These are phyloP conservation scores for Eulithis prunata DNA, from an alignment of 2,888 invertebrate genomes.

Conservation along the genomic window DNA sequence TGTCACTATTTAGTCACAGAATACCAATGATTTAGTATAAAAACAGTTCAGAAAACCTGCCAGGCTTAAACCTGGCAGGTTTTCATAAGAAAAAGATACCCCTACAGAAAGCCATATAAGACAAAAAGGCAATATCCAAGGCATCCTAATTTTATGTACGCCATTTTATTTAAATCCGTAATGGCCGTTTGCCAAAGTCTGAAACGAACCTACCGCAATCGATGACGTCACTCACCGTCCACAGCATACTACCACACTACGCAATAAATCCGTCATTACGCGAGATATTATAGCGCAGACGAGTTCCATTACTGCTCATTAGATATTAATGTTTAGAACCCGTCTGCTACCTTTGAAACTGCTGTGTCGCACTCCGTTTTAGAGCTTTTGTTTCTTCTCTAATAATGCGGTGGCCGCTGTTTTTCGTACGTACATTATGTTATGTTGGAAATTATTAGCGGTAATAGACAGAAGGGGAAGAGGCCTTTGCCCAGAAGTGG, in stretches of 20 bases:
- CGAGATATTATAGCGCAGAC: constrained; percentile 39
- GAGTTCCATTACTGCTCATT: constrained; percentile 71
- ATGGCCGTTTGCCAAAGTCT: background rate
- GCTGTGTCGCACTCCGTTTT: constrained; percentile 3
- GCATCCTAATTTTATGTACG: no score
- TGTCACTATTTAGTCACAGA: no score
- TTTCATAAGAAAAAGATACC: no score
- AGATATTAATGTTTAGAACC: constrained; percentile 59
- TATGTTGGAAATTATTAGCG: no score
- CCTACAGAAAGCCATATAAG: no score
- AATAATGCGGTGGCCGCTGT: background rate
- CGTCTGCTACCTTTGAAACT: constrained; percentile 20
- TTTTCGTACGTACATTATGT: background rate
- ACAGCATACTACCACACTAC: constrained; percentile 13
- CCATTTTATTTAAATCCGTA: background rate
- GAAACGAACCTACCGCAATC: constrained; percentile 5
- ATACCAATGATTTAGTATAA: no score
- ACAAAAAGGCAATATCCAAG: no score
- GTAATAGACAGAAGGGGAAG: no score
- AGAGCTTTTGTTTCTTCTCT: constrained; percentile 2
- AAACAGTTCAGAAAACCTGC: no score
- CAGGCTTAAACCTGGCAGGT: no score
- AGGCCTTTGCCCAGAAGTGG: no score
- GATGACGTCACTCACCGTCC: constrained; percentile 15
- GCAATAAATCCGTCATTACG: constrained; percentile 45